Evolutionary conservation across 2,797 vertebrate species (phyloP).

Genomic region (Acrossocheilus fasciatus): DNA sequence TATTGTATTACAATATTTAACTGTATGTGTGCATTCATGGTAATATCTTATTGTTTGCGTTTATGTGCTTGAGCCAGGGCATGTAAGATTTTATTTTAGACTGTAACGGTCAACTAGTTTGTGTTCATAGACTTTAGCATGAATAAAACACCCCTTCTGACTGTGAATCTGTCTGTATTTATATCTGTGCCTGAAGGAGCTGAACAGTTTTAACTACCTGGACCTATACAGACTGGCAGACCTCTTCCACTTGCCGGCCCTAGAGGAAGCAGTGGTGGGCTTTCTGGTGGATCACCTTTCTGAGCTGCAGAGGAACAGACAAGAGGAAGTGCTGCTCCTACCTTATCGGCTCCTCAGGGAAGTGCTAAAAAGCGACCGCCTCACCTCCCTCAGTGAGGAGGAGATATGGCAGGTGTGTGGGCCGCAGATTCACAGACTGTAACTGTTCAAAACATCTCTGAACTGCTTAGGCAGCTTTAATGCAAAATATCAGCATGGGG

Average conservation of each 20-base stretch:
- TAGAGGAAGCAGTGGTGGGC: conserved; percentile 94
- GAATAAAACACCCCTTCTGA: neutral
- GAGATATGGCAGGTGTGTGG: conserved; percentile 94
- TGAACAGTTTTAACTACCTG: conserved; percentile 97
- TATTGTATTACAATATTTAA: neutral
- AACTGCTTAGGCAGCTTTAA: neutral
- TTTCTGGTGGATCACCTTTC: conserved; percentile 97
- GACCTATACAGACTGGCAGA: conserved; percentile 96
- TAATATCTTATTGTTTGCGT: neutral
- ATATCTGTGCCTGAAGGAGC: conserved; percentile 79
- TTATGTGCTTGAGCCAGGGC: neutral
- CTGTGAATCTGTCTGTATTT: neutral
- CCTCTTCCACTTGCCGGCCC: conserved; percentile 93
- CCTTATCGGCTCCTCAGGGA: conserved; percentile 95
- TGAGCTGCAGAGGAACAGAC: conserved; percentile 88
- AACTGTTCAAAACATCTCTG: neutral
- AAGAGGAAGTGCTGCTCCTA: conserved; percentile 91
- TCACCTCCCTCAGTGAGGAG: conserved; percentile 95
- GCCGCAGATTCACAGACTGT: neutral
- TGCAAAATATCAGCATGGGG: conserved; percentile 19
- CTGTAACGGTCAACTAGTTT: neutral
- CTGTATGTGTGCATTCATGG: neutral
- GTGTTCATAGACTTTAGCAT: conserved; percentile 1
- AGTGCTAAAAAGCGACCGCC: conserved; percentile 94
- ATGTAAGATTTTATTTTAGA: neutral